These are phyloP conservation scores for Strongylocentrotus purpuratus DNA, from an alignment of 35 echinoderm and acorn worm genomes.

Conservation along the genomic window DNA sequence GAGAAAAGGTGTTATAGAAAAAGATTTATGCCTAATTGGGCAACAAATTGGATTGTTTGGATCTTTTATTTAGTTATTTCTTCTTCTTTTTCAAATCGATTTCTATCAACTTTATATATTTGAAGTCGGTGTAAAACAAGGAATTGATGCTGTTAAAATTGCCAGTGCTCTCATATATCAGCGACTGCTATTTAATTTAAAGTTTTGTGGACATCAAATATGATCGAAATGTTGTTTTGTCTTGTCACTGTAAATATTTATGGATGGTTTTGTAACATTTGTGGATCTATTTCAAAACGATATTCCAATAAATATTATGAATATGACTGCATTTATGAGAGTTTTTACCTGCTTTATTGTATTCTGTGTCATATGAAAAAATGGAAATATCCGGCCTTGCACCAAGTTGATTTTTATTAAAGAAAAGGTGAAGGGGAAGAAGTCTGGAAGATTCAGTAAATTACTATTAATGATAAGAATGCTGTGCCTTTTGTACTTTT, in stretches of 20 bases:
- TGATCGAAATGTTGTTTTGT: not conserved
- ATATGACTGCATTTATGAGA: not conserved
- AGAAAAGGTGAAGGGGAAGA: too few species aligned
- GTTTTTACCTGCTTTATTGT: not conserved
- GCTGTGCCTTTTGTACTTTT: too few species aligned
- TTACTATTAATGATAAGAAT: too few species aligned
- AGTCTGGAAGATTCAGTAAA: too few species aligned
- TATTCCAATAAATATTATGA: conserved; percentile 4
- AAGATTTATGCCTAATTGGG: not conserved
- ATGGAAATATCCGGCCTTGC: too few species aligned
- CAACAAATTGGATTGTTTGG: not conserved
- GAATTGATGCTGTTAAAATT: not conserved
- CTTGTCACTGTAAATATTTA: not conserved
- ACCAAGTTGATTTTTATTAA: too few species aligned
- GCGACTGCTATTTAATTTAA: not conserved
- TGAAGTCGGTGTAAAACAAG: not conserved
- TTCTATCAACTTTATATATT: not conserved
- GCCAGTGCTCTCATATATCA: not conserved
- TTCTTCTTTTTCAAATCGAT: not conserved
- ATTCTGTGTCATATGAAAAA: too few species aligned
- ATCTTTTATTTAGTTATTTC: not conserved
- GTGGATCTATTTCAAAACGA: not conserved
- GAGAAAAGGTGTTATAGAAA: too few species aligned
- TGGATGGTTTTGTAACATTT: not conserved
- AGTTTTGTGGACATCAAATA: not conserved